Conservation (phyloP, 2,113 vertebrate genomes). For the Paramormyrops kingsleyae region DNA sequence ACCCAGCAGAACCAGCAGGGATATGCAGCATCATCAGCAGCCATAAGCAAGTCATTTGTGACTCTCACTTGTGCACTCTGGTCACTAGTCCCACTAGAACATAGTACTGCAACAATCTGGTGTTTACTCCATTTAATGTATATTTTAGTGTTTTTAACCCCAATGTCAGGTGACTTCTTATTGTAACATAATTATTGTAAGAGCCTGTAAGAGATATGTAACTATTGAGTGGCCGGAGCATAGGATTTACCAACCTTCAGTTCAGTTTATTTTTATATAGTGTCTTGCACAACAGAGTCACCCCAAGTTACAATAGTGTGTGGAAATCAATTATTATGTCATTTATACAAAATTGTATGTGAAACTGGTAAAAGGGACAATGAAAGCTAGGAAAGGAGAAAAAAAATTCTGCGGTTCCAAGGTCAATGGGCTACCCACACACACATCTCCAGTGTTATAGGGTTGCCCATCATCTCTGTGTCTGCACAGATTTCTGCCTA, state of each 20-base stretch:
- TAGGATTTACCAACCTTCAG: neutral
- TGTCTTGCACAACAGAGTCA: neutral
- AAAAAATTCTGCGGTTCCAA: neutral
- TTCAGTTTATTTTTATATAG: neutral
- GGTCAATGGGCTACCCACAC: neutral
- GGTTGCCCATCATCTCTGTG: neutral
- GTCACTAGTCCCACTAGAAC: neutral
- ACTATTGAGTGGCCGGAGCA: neutral
- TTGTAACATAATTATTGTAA: neutral
- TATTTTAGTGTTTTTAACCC: neutral
- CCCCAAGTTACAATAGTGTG: neutral
- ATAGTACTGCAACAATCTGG: neutral
- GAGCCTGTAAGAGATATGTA: neutral
- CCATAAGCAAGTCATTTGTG: neutral
- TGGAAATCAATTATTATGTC: neutral
- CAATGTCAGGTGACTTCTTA: too few species aligned
- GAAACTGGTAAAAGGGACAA: neutral
- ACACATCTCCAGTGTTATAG: neutral
- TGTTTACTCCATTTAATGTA: neutral
- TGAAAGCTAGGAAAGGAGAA: neutral
- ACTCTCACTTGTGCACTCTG: neutral
- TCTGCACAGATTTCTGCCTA: neutral
- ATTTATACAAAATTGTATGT: neutral
- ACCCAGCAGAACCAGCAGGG: neutral
- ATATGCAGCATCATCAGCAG: neutral